Percentiles rank a stretch among this genome's conserved stretches.
Conservation (phyloP, 1,140 invertebrate genomes). For the Camponotus vicinus region DNA sequence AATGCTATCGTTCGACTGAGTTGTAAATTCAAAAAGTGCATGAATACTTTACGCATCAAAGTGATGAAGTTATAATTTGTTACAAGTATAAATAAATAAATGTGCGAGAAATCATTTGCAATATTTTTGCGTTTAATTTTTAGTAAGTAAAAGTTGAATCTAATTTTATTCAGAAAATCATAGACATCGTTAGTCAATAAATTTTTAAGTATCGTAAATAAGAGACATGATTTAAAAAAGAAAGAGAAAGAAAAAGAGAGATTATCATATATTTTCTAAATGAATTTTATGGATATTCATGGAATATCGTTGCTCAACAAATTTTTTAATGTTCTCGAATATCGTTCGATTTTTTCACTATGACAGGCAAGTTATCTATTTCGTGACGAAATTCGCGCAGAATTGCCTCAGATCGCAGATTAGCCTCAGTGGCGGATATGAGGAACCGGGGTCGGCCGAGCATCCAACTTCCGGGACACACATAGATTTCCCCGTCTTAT, state of each 20-base stretch:
- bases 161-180: not conserved
- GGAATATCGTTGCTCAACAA: conserved; percentile 32
- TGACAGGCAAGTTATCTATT: conserved; percentile 45
- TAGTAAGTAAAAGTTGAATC: conserved; percentile 19
- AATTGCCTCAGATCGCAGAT: conserved; percentile 47
- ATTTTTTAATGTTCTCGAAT: conserved; percentile 36
- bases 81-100: conserved; percentile 46
- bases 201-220: conserved; percentile 1
- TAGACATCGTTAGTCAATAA: not conserved
- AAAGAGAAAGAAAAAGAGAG: not conserved
- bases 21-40: conserved; percentile 3
- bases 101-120: not conserved
- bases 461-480: conserved; percentile 50
- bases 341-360: conserved; percentile 34
- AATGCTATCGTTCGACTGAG: conserved; percentile 16
- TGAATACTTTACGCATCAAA: not conserved
- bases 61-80: not conserved
- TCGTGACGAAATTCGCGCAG: conserved; percentile 42
- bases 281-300: not conserved
- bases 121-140: conserved; percentile 24
- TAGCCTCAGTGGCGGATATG: conserved; percentile 50
- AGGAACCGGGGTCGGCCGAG: conserved; percentile 8
- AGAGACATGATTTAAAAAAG: not conserved
- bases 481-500: conserved; percentile 30
- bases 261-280: not conserved